A percentile compares a stretch with the other conserved stretches of the same genome.
Conservation (phyloP, 2,113 vertebrate genomes). For the Etia nguti region DNA sequence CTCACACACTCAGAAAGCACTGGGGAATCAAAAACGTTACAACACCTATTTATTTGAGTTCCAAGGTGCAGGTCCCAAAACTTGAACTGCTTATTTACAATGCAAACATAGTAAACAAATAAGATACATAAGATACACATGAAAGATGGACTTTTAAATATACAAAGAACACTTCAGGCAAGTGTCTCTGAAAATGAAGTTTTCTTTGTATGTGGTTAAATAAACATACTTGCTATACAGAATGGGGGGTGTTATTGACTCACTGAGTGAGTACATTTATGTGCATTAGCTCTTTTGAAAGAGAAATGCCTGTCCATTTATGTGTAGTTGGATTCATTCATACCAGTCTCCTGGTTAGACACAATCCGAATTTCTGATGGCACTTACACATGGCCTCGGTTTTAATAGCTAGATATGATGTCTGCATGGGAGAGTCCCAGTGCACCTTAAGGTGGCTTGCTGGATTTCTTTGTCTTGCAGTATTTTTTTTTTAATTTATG, state of each 20-base stretch:
- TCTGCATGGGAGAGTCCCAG: neutral
- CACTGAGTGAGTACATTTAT: too few relatives aligned
- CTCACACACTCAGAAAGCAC: too few relatives aligned
- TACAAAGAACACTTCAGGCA: too few relatives aligned
- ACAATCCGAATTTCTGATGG: neutral
- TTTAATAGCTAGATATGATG: neutral
- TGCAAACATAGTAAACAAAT: neutral
- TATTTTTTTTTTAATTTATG: neutral
- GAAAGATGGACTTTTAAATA: too few relatives aligned
- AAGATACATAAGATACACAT: neutral
- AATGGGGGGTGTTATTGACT: neutral
- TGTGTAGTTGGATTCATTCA: neutral
- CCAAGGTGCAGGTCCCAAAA: neutral
- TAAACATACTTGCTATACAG: too few relatives aligned
- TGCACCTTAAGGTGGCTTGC: too few relatives aligned
- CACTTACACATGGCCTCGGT: accelerated
- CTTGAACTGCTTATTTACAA: neutral
- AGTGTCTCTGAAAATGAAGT: too few relatives aligned
- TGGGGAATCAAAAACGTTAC: neutral
- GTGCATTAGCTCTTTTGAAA: neutral
- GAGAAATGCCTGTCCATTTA: neutral
- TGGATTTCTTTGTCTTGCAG: neutral
- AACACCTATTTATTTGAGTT: neutral
- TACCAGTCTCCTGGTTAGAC: neutral
- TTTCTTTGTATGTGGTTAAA: neutral